These are phyloP conservation scores for Cosmia pyralina DNA, from an alignment of 2,888 invertebrate species.

Conservation along the genomic window DNA sequence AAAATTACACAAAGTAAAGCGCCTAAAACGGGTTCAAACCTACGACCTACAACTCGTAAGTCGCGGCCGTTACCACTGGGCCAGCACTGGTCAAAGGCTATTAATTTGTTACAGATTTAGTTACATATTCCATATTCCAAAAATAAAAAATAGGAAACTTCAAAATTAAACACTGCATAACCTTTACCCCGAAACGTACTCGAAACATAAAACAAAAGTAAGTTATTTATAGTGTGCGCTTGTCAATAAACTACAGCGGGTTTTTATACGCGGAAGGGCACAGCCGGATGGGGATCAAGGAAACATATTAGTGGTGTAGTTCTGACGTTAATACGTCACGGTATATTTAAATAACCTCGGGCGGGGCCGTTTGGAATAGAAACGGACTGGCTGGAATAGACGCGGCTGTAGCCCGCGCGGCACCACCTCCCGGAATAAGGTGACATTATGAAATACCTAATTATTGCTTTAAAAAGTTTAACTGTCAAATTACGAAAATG, in stretches of 20 bases:
- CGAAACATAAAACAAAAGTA: slow-evolving; percentile 65
- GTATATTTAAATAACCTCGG: slow-evolving; percentile 82
- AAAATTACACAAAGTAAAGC: no score
- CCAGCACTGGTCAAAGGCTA: no score
- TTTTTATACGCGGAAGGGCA: slow-evolving; percentile 79
- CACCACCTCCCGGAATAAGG: slow-evolving; percentile 68
- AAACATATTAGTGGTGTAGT: slow-evolving; percentile 72
- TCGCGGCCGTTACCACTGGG: no score
- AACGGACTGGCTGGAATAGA: slow-evolving; percentile 63
- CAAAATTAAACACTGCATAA: slow-evolving; percentile 16
- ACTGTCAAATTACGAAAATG: slow-evolving; percentile 14
- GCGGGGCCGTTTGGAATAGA: slow-evolving; percentile 74
- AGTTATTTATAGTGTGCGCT: slow-evolving; percentile 74
- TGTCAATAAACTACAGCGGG: slow-evolving; percentile 77
- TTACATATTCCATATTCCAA: slow-evolving; percentile 1
- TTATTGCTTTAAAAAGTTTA: not conserved
- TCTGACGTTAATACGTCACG: slow-evolving; percentile 76
- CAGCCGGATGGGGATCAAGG: slow-evolving; percentile 80
- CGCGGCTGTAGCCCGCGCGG: slow-evolving; percentile 80
- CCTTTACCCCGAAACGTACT: slow-evolving; percentile 37
- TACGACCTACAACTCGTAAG: no score
- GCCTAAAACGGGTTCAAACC: no score
- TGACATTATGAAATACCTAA: slow-evolving; percentile 16
- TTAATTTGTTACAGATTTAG: not conserved
- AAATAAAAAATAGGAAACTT: slow-evolving; percentile 16